These are phyloP conservation scores for Hyperoplus lanceolatus DNA, from an alignment of 2,797 vertebrate species.

Conservation along the genomic window DNA sequence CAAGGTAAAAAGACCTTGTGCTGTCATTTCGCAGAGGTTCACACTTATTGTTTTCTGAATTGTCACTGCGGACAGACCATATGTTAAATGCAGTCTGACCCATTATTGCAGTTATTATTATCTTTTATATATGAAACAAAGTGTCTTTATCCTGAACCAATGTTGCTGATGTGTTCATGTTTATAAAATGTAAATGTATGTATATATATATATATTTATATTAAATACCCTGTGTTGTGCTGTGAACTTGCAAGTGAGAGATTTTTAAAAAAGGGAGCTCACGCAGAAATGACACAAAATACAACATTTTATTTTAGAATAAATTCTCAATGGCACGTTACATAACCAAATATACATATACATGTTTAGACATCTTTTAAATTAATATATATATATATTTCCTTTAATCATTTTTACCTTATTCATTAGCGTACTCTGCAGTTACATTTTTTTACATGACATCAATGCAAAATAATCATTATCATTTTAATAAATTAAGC, in stretches of 20 bases:
- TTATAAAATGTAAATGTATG: constrained; percentile 5
- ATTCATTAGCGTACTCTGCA: constrained; percentile 76
- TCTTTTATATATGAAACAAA: not conserved
- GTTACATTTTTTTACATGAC: constrained; percentile 91
- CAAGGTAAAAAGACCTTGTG: not conserved
- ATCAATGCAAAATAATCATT: constrained; percentile 88
- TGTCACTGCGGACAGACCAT: not conserved
- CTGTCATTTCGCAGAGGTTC: not conserved
- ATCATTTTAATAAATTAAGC: constrained; percentile 95
- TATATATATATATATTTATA: not conserved
- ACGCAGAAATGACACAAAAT: constrained; percentile 93
- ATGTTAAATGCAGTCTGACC: not conserved
- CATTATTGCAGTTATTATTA: not conserved
- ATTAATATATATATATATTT: constrained; percentile 83
- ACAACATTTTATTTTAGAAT: constrained; percentile 92
- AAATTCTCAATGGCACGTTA: constrained; percentile 89
- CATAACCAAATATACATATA: constrained; percentile 99
- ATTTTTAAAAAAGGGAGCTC: not conserved
- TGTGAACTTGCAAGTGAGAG: not conserved
- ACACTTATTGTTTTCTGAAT: not conserved
- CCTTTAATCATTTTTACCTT: constrained; percentile 66
- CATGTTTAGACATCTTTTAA: constrained; percentile 87
- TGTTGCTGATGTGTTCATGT: not conserved
- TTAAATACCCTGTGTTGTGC: not conserved
- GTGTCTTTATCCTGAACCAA: no score